Base-by-base conservation (phyloP, 1,140 invertebrate genomes). In the Drosophila lacertosa region DNA sequence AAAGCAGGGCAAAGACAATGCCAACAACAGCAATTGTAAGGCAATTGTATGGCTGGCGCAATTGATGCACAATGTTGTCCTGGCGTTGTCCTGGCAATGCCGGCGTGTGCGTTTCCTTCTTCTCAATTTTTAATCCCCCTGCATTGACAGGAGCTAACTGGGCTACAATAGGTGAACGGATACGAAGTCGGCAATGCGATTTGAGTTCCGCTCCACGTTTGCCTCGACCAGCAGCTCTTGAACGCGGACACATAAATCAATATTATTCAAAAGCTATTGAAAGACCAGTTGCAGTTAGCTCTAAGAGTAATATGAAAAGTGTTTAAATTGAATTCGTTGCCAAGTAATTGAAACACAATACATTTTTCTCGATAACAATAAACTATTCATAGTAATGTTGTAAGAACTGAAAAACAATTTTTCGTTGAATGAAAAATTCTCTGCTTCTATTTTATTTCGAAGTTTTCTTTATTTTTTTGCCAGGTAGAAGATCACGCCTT, bases 41-140 rank as follows among this genome's bases (percentile, higher is more conserved):
- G 63, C 76, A 80, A 80, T 83, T 86, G 72, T 76, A 66, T 60
- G 72, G 53, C 64, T 78, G 62, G 42, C 42, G n/a, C n/a, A n/a
- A 70, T 24, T 44, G 45, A 16, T 57, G 58, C 29, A 69, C 53
- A 72, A 67, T 24, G 18, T 40, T 58, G 47, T 65, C 51, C 70
- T 67, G 62, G 24, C 22, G 29, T 55, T 77, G 60, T 81, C 77
- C 77, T 63, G 60, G 40, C 29, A 32, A 16, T 59, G 35, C 35
- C 44, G 26, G 26, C 45, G 39, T 64, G 18, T 47, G 62, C 47
- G 57, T 53, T 68, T 68, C 58, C 58, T 63, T 54, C 32, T 24
- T 37, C 40, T 68, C 65, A 68, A 54, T 54, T 63, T 53, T 63
- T 54, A 68, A 68, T 68, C 39, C 65, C 39, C 4, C 16, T 37